Conservation (phyloP, 1,140 invertebrate genomes). For the Acromyrmex charruanus region DNA sequence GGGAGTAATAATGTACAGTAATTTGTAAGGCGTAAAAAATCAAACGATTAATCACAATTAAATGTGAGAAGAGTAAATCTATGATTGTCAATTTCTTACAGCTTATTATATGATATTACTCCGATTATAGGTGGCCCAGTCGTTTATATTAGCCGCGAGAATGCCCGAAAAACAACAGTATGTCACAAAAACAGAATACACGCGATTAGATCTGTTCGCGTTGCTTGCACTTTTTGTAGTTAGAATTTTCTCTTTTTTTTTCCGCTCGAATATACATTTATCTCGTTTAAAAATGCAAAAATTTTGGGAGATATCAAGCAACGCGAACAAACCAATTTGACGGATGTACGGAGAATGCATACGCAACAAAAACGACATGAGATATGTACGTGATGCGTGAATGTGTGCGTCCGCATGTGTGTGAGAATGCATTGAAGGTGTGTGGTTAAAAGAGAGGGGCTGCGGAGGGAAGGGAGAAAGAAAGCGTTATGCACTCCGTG, state of each 20-base stretch:
- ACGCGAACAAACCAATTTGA: background rate
- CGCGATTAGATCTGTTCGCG: too few relatives aligned
- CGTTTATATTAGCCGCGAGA: background rate
- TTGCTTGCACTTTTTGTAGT: too few relatives aligned
- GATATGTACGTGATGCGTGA: conserved; percentile 3
- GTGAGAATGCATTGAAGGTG: conserved; percentile 9
- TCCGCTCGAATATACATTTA: too few relatives aligned
- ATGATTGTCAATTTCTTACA: too few relatives aligned
- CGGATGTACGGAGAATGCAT: background rate
- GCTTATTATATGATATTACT: too few relatives aligned
- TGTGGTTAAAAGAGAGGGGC: background rate
- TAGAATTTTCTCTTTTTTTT: too few relatives aligned
- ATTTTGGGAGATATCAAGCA: background rate
- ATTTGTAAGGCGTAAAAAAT: too few relatives aligned
- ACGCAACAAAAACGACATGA: conserved; percentile 17
- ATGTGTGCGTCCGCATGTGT: background rate
- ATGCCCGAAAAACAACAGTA: background rate
- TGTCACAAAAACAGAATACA: background rate
- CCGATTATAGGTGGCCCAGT: too few relatives aligned
- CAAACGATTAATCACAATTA: too few relatives aligned
- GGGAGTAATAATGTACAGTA: too few relatives aligned
- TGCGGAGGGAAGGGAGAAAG: background rate
- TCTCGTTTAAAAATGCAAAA: background rate
- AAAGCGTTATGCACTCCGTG: conserved; percentile 24
- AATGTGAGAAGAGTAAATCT: too few relatives aligned